phyloP scores from a whole-genome alignment of 2,797 vertebrate species.

The Xenopus petersii region DNA sequence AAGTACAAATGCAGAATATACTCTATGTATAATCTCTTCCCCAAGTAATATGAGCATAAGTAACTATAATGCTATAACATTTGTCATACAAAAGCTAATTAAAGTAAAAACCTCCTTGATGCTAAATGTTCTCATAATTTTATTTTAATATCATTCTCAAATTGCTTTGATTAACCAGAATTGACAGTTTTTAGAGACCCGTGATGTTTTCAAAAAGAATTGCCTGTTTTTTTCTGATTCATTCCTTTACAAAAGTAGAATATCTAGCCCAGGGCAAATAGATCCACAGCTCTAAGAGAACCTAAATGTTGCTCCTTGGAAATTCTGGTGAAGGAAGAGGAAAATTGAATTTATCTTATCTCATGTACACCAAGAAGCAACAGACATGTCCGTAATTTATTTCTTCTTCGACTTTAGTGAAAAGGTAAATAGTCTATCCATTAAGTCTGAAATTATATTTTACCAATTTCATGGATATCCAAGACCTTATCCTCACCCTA shows the following conservation, averaged over 20 bases:
- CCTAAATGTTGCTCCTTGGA: slow-evolving; percentile 37
- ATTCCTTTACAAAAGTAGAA: background rate
- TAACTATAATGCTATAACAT: too few relatives aligned
- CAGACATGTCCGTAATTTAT: slow-evolving; percentile 60
- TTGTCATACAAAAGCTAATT: too few relatives aligned
- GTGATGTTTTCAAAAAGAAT: too few relatives aligned
- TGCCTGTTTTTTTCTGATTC: background rate
- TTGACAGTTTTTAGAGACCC: too few relatives aligned
- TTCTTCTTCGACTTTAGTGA: slow-evolving; percentile 61
- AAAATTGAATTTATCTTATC: slow-evolving; percentile 56
- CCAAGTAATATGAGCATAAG: too few relatives aligned
- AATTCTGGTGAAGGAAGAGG: slow-evolving; percentile 39
- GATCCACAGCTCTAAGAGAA: slow-evolving; percentile 6
- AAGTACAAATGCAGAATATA: too few relatives aligned
- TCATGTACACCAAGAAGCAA: slow-evolving; percentile 51
- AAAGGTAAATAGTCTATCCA: slow-evolving; percentile 66
- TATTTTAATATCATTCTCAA: too few relatives aligned
- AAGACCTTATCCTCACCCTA: slow-evolving; percentile 67
- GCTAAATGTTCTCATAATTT: too few relatives aligned
- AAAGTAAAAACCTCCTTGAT: too few relatives aligned
- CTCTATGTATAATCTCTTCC: too few relatives aligned
- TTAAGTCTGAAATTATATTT: slow-evolving; percentile 68
- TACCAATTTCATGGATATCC: slow-evolving; percentile 62
- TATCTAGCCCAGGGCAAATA: slow-evolving; percentile 6
- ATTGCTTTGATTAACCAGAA: too few relatives aligned